phyloP scores from a whole-genome alignment of 2,888 invertebrate species.

The Campoletis raptor region DNA sequence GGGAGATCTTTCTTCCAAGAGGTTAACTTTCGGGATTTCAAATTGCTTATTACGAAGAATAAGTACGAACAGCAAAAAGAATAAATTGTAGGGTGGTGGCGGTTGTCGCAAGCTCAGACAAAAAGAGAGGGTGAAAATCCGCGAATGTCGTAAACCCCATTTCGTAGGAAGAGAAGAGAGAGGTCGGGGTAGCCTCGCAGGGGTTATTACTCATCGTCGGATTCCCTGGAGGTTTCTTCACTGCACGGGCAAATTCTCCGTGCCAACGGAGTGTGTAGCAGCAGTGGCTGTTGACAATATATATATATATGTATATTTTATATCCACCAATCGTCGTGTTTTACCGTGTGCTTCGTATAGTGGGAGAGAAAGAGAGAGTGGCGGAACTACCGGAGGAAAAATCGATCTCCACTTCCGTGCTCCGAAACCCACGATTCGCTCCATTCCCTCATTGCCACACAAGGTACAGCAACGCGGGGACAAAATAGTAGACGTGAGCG shows the following conservation, averaged over 20 bases:
- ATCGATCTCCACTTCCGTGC: constrained; percentile 65
- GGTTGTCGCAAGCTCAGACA: constrained; percentile 31
- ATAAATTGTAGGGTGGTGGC: constrained; percentile 41
- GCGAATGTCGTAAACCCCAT: constrained; percentile 67
- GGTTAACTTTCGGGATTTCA: constrained; percentile 58
- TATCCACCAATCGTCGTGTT: constrained; percentile 48
- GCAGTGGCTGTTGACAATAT: constrained; percentile 41
- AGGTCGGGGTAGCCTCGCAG: constrained; percentile 70
- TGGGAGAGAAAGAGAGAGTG: constrained; percentile 48
- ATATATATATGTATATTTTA: background rate
- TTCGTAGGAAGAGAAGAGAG: constrained; percentile 41
- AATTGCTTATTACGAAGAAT: constrained; percentile 51
- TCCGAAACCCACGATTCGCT: constrained; percentile 40
- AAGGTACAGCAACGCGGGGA: constrained; percentile 17
- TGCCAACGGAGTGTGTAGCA: constrained; percentile 50
- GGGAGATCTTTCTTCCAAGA: constrained; percentile 27
- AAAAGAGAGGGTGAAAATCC: constrained; percentile 66
- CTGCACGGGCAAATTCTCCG: constrained; percentile 69
- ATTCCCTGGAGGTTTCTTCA: constrained; percentile 69
- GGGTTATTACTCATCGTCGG: constrained; percentile 76
- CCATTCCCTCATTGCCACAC: constrained; percentile 2
- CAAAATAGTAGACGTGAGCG: constrained; percentile 31
- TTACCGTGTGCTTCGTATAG: constrained; percentile 59
- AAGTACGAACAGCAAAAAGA: constrained; percentile 23
- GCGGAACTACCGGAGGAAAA: constrained; percentile 62